Conservation (phyloP, 2,113 vertebrate species). For the Panthera uncia region DNA sequence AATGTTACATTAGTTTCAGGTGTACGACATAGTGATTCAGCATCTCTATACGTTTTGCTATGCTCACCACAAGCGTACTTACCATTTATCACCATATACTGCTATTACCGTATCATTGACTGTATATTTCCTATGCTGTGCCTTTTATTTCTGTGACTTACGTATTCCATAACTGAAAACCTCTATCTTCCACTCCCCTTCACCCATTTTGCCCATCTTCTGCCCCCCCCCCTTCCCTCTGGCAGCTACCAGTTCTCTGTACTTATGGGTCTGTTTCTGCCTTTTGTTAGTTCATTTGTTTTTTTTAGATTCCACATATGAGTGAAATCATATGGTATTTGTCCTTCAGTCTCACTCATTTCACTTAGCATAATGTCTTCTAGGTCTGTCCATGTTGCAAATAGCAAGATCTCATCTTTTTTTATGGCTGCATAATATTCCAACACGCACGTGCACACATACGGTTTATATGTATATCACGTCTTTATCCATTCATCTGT, state of each 20-base stretch:
- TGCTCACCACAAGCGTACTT: background rate
- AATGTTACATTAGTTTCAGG: background rate
- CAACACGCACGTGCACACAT: accelerated
- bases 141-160: background rate
- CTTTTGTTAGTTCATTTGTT: background rate
- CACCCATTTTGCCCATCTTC: background rate
- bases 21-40: background rate
- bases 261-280: background rate
- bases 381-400: background rate
- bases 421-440: background rate
- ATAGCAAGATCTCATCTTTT: background rate
- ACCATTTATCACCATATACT: background rate
- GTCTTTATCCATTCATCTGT: background rate
- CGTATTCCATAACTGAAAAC: background rate
- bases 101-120: background rate
- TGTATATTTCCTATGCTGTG: background rate
- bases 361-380: background rate
- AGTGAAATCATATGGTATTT: background rate
- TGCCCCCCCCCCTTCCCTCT: background rate
- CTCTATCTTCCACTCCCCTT: background rate
- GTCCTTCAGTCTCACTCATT: background rate
- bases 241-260: background rate
- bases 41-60: background rate
- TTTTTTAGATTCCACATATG: background rate
- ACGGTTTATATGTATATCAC: background rate